phyloP scores from a whole-genome alignment of 2,888 invertebrate species.

The Aromia moschata region DNA sequence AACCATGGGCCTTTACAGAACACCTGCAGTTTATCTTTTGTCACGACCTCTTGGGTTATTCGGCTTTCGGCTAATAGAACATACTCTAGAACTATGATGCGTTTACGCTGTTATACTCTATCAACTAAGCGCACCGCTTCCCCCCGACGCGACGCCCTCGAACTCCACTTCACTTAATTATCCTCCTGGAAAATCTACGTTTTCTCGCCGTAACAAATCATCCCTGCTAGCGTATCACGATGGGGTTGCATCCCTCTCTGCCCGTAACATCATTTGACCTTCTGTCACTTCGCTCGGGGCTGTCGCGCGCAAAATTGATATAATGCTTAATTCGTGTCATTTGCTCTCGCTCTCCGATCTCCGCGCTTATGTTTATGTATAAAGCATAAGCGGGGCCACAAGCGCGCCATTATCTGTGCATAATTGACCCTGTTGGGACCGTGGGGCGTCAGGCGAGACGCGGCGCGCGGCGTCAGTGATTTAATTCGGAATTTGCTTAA shows the following conservation, averaged over 20 bases:
- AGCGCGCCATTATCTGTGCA: constrained; percentile 50
- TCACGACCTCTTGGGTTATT: too few relatives aligned
- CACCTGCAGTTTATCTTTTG: too few relatives aligned
- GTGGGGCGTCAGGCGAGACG: constrained; percentile 31
- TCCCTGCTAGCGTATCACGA: constrained; percentile 41
- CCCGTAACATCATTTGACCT: constrained; percentile 59
- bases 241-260: constrained; percentile 38
- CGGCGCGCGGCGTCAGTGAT: constrained; percentile 50
- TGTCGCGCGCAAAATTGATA: constrained; percentile 63
- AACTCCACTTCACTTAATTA: too few relatives aligned
- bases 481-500: constrained; percentile 60
- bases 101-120: too few relatives aligned
- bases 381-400: constrained; percentile 50
- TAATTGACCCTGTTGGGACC: too few relatives aligned
- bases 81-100: too few relatives aligned
- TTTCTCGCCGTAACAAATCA: constrained; percentile 38
- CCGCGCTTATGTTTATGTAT: constrained; percentile 58
- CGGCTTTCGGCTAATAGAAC: too few relatives aligned
- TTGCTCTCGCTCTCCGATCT: constrained; percentile 49
- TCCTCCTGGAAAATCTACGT: constrained; percentile 31
- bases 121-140: too few relatives aligned
- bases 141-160: too few relatives aligned
- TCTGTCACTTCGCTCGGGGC: constrained; percentile 62
- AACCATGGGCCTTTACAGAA: too few relatives aligned
- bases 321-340: constrained; percentile 62